These are phyloP conservation scores for Ammospiza caudacuta DNA, from an alignment of 2,113 vertebrate genomes.

Conservation along the genomic window DNA sequence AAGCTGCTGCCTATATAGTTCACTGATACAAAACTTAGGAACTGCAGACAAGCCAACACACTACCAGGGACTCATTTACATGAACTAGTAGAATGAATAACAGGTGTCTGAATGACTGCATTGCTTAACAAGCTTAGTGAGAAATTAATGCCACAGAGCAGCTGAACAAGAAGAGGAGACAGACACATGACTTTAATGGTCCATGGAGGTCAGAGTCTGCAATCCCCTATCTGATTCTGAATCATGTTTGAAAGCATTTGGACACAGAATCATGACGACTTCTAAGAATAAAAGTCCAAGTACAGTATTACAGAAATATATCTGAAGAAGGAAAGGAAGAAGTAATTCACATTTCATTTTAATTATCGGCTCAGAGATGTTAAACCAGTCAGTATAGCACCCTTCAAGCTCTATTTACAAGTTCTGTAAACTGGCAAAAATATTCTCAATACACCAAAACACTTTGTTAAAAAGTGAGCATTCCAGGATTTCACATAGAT, in stretches of 20 bases:
- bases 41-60: background rate
- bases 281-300: background rate
- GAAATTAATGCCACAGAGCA: background rate
- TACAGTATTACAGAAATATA: background rate
- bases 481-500: background rate
- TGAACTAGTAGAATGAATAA: background rate
- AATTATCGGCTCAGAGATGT: background rate
- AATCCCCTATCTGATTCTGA: background rate
- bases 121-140: background rate
- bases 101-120: background rate
- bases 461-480: background rate
- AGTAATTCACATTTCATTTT: background rate
- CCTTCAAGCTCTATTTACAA: background rate
- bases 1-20: background rate
- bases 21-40: background rate
- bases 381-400: background rate
- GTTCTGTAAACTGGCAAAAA: background rate
- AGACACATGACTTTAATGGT: background rate
- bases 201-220: background rate
- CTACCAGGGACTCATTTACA: background rate
- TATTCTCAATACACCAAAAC: background rate
- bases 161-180: background rate
- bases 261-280: background rate
- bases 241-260: background rate
- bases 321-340: background rate